phyloP scores from a whole-genome alignment of 2,797 vertebrate species.

The Ammospiza maritima region DNA sequence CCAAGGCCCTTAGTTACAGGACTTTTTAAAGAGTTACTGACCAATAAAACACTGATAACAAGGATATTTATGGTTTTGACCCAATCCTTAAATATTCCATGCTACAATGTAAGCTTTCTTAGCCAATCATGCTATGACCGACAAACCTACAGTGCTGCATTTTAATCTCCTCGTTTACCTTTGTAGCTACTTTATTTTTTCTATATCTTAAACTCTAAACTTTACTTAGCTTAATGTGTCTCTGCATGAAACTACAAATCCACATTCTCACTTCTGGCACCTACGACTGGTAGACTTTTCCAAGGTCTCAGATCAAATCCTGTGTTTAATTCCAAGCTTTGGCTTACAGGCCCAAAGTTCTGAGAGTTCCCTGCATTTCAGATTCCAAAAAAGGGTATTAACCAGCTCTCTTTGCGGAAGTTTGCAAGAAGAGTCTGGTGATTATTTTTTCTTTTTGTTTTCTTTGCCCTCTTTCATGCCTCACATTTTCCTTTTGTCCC shows the following conservation, averaged over 20 bases:
- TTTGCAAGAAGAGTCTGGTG: not conserved
- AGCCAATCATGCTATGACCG: not conserved
- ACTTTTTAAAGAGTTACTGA: not conserved
- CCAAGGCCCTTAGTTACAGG: not conserved
- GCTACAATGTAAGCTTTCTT: not conserved
- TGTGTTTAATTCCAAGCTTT: not conserved
- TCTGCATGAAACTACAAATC: not conserved
- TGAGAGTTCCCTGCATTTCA: not conserved
- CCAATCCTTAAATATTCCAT: not conserved
- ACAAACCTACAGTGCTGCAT: not conserved
- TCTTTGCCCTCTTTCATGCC: not conserved
- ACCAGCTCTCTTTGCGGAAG: not conserved
- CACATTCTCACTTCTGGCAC: not conserved
- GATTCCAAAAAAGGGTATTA: not conserved
- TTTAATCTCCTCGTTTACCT: not conserved
- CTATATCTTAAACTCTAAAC: not conserved
- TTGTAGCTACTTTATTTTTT: not conserved
- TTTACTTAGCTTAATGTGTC: not conserved
- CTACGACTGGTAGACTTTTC: not conserved
- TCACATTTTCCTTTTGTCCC: not conserved
- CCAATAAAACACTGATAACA: not conserved
- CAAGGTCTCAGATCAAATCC: not conserved
- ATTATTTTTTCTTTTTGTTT: no score
- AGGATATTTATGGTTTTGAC: not conserved
- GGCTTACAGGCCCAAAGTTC: not conserved